Percentiles rank a stretch among this genome's conserved stretches.
Evolutionary conservation across 2,113 vertebrate species (phyloP).

Genomic region (Otocyon megalotis): DNA sequence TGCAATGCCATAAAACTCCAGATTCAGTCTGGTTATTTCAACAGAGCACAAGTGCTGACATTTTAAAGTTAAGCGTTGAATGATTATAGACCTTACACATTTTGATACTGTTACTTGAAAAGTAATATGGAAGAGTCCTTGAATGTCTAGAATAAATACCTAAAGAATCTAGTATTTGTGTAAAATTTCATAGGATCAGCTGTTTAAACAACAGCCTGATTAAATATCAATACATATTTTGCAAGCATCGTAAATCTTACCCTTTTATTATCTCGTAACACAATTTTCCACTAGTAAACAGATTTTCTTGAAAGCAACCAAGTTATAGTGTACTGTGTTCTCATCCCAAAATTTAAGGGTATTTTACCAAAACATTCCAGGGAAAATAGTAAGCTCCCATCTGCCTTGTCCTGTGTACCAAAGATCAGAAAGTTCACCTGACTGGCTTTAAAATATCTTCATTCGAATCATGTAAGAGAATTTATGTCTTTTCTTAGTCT

Average conservation of each 20-base stretch:
- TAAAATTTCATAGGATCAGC: conserved; percentile 76
- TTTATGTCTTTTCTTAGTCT: conserved; percentile 60
- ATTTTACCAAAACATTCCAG: neutral
- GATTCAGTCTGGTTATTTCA: conserved; percentile 71
- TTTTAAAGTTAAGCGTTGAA: conserved; percentile 64
- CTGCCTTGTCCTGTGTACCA: conserved; percentile 24
- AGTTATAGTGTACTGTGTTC: conserved; percentile 60
- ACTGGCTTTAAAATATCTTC: conserved; percentile 73
- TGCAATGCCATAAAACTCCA: neutral
- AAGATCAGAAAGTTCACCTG: conserved; percentile 42
- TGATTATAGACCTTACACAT: conserved; percentile 59
- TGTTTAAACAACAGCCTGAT: conserved; percentile 78
- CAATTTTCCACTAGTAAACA: conserved; percentile 74
- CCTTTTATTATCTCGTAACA: conserved; percentile 69
- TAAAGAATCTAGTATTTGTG: conserved; percentile 75
- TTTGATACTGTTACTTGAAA: conserved; percentile 61
- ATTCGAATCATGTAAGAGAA: conserved; percentile 57
- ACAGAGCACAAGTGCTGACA: conserved; percentile 36
- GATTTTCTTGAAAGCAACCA: conserved; percentile 74
- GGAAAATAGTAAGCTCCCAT: conserved; percentile 54
- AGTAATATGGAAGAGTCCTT: conserved; percentile 63
- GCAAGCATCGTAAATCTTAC: conserved; percentile 76
- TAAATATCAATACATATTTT: conserved; percentile 84
- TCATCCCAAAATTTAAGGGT: conserved; percentile 23
- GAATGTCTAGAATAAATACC: conserved; percentile 54